Conservation (phyloP, 1,140 invertebrate genomes). For the Aphaenogaster ashmeadi region DNA sequence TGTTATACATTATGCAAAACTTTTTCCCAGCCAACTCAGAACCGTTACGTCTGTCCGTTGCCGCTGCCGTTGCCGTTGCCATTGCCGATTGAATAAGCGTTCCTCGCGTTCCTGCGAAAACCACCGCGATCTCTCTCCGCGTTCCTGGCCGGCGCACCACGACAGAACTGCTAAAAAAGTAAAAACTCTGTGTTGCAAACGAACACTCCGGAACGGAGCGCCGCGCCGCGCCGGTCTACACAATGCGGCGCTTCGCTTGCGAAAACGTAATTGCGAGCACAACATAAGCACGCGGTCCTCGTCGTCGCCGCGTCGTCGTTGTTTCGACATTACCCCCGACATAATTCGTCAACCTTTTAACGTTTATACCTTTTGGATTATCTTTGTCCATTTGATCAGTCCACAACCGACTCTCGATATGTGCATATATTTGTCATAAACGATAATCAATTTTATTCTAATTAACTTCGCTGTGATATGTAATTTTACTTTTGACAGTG, state of each 20-base stretch:
- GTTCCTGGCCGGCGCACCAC: not conserved
- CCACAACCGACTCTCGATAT: too few species aligned
- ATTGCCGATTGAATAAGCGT: slow-evolving; percentile 42
- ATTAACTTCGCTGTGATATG: too few species aligned
- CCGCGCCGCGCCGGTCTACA: not conserved
- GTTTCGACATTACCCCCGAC: slow-evolving; percentile 22
- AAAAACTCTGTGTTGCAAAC: slow-evolving; percentile 18
- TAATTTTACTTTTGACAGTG: too few species aligned
- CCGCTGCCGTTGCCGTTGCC: not conserved
- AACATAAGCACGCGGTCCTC: not conserved
- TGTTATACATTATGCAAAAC: slow-evolving; percentile 75
- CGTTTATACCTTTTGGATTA: too few species aligned
- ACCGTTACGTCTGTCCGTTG: not conserved
- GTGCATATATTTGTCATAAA: too few species aligned
- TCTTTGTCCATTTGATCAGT: too few species aligned
- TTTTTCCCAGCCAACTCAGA: slow-evolving; percentile 54
- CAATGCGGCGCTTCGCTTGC: slow-evolving; percentile 43
- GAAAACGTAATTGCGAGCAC: slow-evolving; percentile 47
- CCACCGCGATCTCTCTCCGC: not conserved
- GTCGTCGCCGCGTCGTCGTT: not conserved
- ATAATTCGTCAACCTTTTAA: not conserved
- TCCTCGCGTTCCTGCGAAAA: slow-evolving; percentile 17
- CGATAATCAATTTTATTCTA: too few species aligned
- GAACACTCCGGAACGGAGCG: not conserved
- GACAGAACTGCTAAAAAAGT: not conserved